phyloP scores from a whole-genome alignment of 30 jellyfish, hydroid and myxozoan genomes.

The Catostylus mosaicus region DNA sequence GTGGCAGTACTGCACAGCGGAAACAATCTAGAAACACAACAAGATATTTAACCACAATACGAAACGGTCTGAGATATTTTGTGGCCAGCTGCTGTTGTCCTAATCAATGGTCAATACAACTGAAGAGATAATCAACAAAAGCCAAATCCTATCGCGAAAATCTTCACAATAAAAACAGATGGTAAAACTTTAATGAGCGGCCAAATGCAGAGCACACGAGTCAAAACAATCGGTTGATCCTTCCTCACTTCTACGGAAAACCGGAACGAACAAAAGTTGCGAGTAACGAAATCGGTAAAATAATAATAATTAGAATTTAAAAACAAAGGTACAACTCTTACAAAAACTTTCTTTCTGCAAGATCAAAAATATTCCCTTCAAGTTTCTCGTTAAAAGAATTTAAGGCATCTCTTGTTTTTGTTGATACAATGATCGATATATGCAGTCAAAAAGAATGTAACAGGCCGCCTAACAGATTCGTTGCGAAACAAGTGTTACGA shows the following conservation, averaged over 20 bases:
- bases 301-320: no score
- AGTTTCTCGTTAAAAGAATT: no score
- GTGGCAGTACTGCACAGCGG: slow-evolving; percentile 98
- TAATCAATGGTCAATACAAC: background rate
- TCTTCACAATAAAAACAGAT: background rate
- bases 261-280: background rate
- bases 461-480: no score
- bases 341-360: no score
- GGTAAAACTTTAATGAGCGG: background rate
- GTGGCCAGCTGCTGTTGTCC: background rate
- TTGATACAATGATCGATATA: no score
- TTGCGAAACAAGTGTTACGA: no score
- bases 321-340: no score
- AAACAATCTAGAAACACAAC: slow-evolving; percentile 80
- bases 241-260: background rate
- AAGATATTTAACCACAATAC: background rate
- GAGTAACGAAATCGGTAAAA: no score
- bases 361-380: no score
- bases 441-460: no score
- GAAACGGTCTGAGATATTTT: background rate
- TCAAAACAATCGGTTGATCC: background rate
- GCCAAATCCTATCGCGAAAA: background rate
- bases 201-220: background rate
- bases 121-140: background rate
- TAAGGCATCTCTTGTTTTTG: no score